Conservation (phyloP, 2,888 invertebrate genomes). For the Drosophila setosimentum region DNA sequence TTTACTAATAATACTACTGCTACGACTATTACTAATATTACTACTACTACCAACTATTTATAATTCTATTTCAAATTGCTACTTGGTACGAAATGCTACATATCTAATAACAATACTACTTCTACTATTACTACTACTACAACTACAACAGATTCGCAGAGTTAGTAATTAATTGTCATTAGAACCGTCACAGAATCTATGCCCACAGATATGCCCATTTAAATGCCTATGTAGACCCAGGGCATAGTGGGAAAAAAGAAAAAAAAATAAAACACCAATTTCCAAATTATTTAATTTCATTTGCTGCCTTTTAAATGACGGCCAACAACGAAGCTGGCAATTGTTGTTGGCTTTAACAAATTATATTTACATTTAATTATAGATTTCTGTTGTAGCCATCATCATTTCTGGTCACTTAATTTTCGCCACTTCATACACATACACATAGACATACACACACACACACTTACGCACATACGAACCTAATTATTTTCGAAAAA, state of each 20-base stretch:
- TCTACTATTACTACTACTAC: background rate
- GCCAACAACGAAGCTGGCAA: constrained; percentile 7
- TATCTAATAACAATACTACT: background rate
- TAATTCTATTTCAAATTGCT: background rate
- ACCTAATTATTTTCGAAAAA: constrained; percentile 51
- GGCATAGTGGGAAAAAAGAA: background rate
- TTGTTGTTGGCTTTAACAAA: constrained; percentile 19
- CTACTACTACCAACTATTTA: background rate
- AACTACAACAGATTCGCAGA: background rate
- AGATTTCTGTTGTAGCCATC: constrained; percentile 48
- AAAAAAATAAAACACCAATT: background rate
- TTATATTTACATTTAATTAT: constrained; percentile 58
- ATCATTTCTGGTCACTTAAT: constrained; percentile 54
- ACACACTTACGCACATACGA: constrained; percentile 1
- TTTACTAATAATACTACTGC: background rate
- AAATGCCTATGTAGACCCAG: background rate
- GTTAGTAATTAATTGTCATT: background rate
- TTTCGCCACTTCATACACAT: constrained; percentile 45
- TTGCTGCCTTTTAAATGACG: constrained; percentile 33
- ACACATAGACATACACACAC: background rate
- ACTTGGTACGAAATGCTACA: background rate
- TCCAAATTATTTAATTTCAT: constrained; percentile 31
- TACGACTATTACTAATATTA: background rate
- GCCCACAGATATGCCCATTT: background rate
- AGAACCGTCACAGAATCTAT: background rate